Conservation (phyloP, 2,113 vertebrate genomes). For the Pteronura brasiliensis region DNA sequence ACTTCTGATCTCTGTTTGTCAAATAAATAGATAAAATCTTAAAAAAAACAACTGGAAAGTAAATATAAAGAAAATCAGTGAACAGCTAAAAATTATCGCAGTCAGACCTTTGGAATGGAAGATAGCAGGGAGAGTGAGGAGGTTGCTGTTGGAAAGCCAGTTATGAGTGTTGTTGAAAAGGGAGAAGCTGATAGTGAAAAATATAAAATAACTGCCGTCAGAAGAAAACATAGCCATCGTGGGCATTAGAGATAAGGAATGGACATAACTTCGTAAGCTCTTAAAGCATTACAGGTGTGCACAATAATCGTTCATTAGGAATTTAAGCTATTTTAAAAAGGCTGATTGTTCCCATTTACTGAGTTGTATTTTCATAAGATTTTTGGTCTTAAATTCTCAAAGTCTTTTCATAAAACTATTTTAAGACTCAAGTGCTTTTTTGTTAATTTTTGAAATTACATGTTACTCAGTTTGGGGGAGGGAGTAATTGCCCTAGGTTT, state of each 20-base stretch:
- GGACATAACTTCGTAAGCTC: background rate
- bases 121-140: background rate
- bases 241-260: background rate
- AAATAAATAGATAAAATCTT: too few species aligned
- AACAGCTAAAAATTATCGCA: background rate
- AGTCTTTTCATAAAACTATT: background rate
- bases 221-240: background rate
- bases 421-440: background rate
- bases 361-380: background rate
- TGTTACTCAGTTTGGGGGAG: background rate
- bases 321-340: background rate
- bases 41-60: conserved; percentile 27
- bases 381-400: background rate
- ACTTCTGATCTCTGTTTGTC: too few species aligned
- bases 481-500: background rate
- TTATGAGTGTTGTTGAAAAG: background rate
- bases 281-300: background rate
- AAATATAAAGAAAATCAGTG: background rate
- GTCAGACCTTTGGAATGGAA: background rate
- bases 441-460: background rate
- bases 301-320: background rate
- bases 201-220: background rate
- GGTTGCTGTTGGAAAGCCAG: conserved; percentile 27
- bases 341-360: background rate
- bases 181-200: background rate